These are phyloP conservation scores for Promerops cafer DNA, from an alignment of 2,113 vertebrate genomes.

Conservation along the genomic window DNA sequence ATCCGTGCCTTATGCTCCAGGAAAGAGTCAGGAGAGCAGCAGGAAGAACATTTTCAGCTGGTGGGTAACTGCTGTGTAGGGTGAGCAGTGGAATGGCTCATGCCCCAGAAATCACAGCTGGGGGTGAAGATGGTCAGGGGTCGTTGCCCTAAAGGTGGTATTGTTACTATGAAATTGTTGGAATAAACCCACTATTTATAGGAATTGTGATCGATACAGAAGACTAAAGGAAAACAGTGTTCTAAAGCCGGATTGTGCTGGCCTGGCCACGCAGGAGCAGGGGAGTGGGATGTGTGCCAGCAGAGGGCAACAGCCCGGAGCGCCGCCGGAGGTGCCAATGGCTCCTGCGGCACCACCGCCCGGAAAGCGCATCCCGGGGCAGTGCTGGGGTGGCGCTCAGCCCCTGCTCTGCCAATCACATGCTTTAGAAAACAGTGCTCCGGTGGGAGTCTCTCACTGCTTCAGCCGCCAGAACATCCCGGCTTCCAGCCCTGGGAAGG, in stretches of 20 bases:
- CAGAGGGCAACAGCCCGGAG: slow-evolving; percentile 26
- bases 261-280: background rate
- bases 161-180: background rate
- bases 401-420: fast-evolving
- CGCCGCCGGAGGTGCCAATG: background rate
- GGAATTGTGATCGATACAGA: background rate
- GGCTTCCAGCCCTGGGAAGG: background rate
- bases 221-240: background rate
- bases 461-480: background rate
- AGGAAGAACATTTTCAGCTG: background rate
- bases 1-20: background rate
- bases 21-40: background rate
- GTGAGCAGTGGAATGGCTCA: background rate
- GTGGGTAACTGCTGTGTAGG: background rate
- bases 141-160: background rate
- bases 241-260: fast-evolving
- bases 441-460: fast-evolving
- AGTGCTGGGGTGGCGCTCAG: background rate
- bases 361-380: no score
- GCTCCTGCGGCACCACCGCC: background rate
- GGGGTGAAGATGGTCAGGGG: no score
- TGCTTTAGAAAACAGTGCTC: background rate
- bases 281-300: background rate
- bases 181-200: background rate
- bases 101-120: background rate